phyloP scores from a whole-genome alignment of 2,888 invertebrate species.

The Cephus rjabovi region DNA sequence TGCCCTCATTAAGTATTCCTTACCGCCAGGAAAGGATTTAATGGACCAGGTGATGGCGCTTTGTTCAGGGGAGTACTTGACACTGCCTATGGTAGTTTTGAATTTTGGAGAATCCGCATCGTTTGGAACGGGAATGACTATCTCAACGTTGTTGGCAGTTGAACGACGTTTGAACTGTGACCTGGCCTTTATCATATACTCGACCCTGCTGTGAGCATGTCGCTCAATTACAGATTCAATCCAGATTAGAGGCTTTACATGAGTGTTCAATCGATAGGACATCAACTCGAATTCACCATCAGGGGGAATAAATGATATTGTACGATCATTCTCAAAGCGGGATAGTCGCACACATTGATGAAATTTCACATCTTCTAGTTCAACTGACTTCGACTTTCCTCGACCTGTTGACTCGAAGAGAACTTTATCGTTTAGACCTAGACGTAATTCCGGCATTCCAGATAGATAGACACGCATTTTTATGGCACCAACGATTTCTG shows the following conservation, averaged over 20 bases:
- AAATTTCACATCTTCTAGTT: constrained; percentile 98
- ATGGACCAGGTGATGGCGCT: constrained; percentile 98
- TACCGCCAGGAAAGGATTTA: constrained; percentile 97
- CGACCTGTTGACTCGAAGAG: constrained; percentile 97
- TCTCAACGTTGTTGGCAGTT: constrained; percentile 98
- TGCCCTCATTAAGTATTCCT: constrained; percentile 97
- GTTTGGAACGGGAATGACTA: constrained; percentile 93
- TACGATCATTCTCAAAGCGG: constrained; percentile 97
- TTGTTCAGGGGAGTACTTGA: constrained; percentile 97
- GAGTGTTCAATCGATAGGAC: constrained; percentile 97
- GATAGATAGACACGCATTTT: constrained; percentile 99
- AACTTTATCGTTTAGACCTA: constrained; percentile 98
- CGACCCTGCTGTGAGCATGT: constrained; percentile 96
- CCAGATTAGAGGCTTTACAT: constrained; percentile 98
- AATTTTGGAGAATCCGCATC: constrained; percentile 99
- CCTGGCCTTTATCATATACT: constrained; percentile 99
- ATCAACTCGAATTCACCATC: constrained; percentile 99
- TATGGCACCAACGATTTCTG: constrained; percentile 98
- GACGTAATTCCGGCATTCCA: constrained; percentile 97
- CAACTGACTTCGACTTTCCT: constrained; percentile 97
- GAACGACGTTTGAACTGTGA: constrained; percentile 98
- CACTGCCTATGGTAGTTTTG: constrained; percentile 96
- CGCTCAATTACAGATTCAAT: constrained; percentile 98
- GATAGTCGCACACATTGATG: constrained; percentile 98
- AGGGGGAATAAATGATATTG: constrained; percentile 98